Percentiles rank a stretch among this genome's conserved stretches.
Evolutionary conservation across 2,113 vertebrate genomes (phyloP).

Genomic region (human): GRCh38 chr4:144784501-144785000

Average conservation of each 20-base stretch:
- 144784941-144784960: neutral
- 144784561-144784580: neutral
- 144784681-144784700: neutral
- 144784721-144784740: neutral
- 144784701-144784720: neutral
- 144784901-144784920: neutral
- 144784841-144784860: neutral
- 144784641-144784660: neutral
- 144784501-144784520: neutral
- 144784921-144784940: neutral
- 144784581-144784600: neutral
- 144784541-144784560: neutral
- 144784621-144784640: neutral
- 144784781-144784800: neutral
- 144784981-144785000: neutral
- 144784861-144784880: neutral
- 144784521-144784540: neutral
- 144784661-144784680: neutral
- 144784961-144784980: neutral
- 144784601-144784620: neutral
- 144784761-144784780: neutral
- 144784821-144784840: neutral
- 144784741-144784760: neutral
- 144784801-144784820: neutral
- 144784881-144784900: neutral